phyloP scores from a whole-genome alignment of 2,113 vertebrate species.

The Artemisiospiza belli region DNA sequence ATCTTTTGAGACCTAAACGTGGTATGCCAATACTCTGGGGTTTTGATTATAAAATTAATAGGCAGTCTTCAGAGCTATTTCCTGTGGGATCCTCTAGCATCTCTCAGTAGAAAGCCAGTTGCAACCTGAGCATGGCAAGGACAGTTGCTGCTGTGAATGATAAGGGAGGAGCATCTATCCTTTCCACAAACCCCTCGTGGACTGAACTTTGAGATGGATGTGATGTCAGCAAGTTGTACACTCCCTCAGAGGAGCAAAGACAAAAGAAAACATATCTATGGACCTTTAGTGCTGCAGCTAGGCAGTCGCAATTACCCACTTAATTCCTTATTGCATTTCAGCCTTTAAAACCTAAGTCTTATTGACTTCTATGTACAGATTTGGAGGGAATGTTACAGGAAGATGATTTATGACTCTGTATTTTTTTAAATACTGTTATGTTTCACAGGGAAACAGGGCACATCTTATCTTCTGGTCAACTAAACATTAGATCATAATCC shows the following conservation, averaged over 20 bases:
- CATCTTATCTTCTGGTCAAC: background rate
- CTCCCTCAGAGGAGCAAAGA: accelerated
- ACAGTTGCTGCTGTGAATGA: background rate
- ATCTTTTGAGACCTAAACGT: background rate
- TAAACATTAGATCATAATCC: constrained; percentile 7
- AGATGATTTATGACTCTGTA: background rate
- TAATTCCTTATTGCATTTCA: background rate
- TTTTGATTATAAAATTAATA: background rate
- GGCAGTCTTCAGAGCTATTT: background rate
- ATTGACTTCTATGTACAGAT: background rate
- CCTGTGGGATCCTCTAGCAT: background rate
- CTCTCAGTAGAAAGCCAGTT: background rate
- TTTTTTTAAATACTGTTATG: background rate
- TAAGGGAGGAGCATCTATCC: background rate
- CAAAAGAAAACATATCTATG: accelerated
- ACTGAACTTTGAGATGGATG: background rate
- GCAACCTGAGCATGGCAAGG: background rate
- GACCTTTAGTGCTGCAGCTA: background rate
- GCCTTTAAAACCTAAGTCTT: background rate
- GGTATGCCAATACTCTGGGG: background rate
- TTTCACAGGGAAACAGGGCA: background rate
- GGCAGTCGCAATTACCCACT: background rate
- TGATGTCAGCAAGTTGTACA: background rate
- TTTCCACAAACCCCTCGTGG: background rate
- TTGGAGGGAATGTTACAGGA: background rate